Percentiles rank a stretch among this genome's conserved stretches.
Conservation (phyloP, 2,888 invertebrate species). For the Morpho deidamia region DNA sequence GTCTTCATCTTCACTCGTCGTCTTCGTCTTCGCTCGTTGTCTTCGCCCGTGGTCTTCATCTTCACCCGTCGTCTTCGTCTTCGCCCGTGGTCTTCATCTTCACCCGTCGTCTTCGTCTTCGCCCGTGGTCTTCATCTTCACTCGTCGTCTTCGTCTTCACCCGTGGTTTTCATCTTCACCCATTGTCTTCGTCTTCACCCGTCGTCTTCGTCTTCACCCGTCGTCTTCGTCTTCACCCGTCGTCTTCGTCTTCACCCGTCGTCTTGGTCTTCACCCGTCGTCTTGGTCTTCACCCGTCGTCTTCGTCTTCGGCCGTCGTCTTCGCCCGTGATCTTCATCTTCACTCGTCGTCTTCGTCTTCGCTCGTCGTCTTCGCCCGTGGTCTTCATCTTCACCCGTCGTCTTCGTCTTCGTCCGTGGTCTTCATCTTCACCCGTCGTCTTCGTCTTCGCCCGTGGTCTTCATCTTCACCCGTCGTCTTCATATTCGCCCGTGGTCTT, state of each 20-base stretch:
- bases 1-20: background rate
- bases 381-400: constrained; percentile 4
- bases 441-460: background rate
- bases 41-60: constrained; percentile 10
- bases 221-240: constrained; percentile 9
- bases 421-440: constrained; percentile 4
- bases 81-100: no score
- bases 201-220: constrained; percentile 4
- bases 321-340: no score
- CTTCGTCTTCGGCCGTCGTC: constrained; percentile 13
- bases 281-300: constrained; percentile 15
- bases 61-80: no score
- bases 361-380: constrained; percentile 8
- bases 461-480: background rate
- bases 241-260: constrained; percentile 14
- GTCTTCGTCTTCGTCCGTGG: no score
- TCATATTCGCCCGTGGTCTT: background rate
- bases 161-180: no score
- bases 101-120: no score
- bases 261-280: constrained; percentile 3
- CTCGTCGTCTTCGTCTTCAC: no score
- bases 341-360: constrained; percentile 13
- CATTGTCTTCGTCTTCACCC: no score
- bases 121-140: no score
- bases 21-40: no score